Percentiles rank a stretch among this genome's conserved stretches.
Conservation (phyloP, 2,113 vertebrate species). For the Empidonax alnorum region DNA sequence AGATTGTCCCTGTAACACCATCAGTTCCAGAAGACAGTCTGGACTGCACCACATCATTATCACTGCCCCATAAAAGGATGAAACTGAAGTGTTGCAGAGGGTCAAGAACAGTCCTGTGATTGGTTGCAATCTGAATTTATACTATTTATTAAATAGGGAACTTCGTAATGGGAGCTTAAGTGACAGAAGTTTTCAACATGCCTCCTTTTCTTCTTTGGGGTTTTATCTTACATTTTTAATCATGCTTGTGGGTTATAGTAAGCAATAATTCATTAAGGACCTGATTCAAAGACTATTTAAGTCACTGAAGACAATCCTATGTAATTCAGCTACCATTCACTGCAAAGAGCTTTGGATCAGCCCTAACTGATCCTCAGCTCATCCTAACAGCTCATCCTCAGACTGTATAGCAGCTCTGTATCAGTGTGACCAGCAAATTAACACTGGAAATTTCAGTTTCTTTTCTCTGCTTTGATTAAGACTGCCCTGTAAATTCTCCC, state of each 20-base stretch:
- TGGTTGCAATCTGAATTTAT: neutral
- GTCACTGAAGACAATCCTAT: neutral
- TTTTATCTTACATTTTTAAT: neutral
- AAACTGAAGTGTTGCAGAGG: neutral
- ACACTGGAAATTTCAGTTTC: neutral
- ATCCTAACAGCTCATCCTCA: neutral
- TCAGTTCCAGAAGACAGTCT: neutral
- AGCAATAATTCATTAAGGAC: neutral
- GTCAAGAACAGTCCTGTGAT: neutral
- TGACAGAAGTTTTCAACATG: neutral
- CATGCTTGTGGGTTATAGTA: neutral
- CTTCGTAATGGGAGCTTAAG: neutral
- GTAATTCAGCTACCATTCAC: neutral
- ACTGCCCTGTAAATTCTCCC: neutral
- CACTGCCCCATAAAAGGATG: neutral
- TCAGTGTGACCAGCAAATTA: neutral
- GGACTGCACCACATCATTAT: neutral
- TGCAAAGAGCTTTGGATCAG: neutral
- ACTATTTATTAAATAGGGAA: neutral
- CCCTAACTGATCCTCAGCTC: neutral
- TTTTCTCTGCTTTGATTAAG: neutral
- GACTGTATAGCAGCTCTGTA: neutral
- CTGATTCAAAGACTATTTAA: neutral
- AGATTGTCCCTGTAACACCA: rapidly evolving
- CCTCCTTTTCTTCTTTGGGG: neutral